phyloP scores from a whole-genome alignment of 37 sponge, comb jelly and placozoan genomes.

The Haliclona indistincta region DNA sequence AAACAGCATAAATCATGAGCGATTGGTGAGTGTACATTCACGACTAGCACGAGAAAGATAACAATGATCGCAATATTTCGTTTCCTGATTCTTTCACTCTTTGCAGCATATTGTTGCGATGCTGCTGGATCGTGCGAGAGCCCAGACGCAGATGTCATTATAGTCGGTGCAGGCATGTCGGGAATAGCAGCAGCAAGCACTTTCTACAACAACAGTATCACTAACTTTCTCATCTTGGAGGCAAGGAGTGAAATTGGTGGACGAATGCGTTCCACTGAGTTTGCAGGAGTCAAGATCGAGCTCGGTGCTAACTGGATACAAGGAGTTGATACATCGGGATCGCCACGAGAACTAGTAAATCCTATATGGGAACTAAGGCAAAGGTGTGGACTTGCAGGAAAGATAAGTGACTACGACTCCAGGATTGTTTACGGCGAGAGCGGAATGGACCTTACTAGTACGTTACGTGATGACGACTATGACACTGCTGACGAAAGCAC shows the following conservation, averaged over 20 bases:
- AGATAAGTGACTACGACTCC: background rate
- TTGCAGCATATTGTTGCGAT: too few species aligned
- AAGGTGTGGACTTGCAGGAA: conserved; percentile 3
- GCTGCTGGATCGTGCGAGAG: conserved; percentile 3
- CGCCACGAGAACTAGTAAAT: background rate
- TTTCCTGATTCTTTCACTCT: too few species aligned
- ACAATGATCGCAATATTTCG: too few species aligned
- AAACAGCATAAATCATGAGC: too few species aligned
- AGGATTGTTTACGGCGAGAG: conserved; percentile 3
- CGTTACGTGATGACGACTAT: background rate
- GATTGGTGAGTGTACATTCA: too few species aligned
- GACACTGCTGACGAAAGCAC: background rate
- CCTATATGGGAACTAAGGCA: conserved; percentile 9
- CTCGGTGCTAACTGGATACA: conserved; percentile 57
- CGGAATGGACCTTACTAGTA: background rate
- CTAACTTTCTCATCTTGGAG: conserved; percentile 30
- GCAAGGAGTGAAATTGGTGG: conserved; percentile 27
- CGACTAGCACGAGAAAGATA: too few species aligned
- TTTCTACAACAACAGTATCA: conserved; percentile 9
- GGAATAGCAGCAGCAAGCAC: conserved; percentile 32
- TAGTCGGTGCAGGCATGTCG: conserved; percentile 35
- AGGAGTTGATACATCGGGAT: conserved; percentile 4
- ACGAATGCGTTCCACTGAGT: background rate
- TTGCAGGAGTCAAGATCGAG: conserved; percentile 33
- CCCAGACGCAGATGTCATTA: conserved; percentile 33